phyloP scores from a whole-genome alignment of 2,888 invertebrate genomes.

The Dryocosmus kuriphilus region DNA sequence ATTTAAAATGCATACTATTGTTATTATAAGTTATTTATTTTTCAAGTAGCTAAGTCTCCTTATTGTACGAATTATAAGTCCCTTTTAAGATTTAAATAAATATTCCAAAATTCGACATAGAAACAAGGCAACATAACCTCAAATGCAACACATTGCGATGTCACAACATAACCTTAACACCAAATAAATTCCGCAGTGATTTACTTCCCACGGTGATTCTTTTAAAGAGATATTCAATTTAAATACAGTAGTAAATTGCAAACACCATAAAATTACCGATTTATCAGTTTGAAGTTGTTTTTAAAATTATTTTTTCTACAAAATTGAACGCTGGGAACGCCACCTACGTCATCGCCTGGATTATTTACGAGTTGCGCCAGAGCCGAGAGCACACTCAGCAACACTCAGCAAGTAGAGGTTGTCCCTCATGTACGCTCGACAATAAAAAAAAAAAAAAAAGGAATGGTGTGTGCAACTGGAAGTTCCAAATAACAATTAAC shows the following conservation, averaged over 20 bases:
- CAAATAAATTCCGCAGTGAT: not conserved
- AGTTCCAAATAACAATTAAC: conserved; percentile 18
- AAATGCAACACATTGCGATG: not conserved
- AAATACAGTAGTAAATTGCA: not conserved
- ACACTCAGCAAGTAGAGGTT: conserved; percentile 29
- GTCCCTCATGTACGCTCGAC: conserved; percentile 4
- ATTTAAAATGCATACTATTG: not conserved
- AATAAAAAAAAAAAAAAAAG: conserved; percentile 24
- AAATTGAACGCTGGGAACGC: conserved; percentile 2
- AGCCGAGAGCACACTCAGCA: no score
- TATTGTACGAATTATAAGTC: not conserved
- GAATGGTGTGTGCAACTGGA: conserved; percentile 11
- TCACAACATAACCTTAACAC: not conserved
- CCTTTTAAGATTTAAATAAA: not conserved
- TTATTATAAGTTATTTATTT: not conserved
- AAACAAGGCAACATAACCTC: not conserved
- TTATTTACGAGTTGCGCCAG: conserved; percentile 5
- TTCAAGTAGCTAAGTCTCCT: not conserved
- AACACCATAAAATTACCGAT: not conserved
- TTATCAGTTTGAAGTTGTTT: not conserved
- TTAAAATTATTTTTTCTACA: conserved; percentile 1
- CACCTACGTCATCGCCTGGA: conserved; percentile 17
- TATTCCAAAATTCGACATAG: not conserved
- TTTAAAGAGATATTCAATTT: not conserved
- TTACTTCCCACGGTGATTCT: not conserved